phyloP scores from a whole-genome alignment of 2,888 invertebrate genomes.

The Listrodromus nycthemerus region DNA sequence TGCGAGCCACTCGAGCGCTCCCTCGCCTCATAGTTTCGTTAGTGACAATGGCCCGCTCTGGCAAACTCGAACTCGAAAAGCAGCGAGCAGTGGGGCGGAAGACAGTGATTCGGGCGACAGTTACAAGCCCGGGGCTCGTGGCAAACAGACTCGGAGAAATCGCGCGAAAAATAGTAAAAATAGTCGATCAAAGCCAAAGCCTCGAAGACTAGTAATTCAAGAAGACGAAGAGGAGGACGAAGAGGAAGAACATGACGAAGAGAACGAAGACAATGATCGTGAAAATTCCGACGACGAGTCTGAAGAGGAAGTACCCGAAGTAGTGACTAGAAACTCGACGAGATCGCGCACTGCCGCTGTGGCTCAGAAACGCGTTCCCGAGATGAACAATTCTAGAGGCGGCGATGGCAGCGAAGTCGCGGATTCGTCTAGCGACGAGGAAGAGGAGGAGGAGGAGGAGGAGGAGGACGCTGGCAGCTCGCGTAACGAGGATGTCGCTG shows the following conservation, averaged over 20 bases:
- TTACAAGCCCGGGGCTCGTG: slow-evolving; percentile 85
- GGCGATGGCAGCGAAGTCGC: slow-evolving; percentile 68
- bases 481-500: slow-evolving; percentile 55
- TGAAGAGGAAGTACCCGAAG: slow-evolving; percentile 71
- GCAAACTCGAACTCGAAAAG: slow-evolving; percentile 76
- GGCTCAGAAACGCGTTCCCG: slow-evolving; percentile 59
- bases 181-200: slow-evolving; percentile 74
- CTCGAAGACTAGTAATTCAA: slow-evolving; percentile 71
- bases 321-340: slow-evolving; percentile 72
- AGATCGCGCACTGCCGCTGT: slow-evolving; percentile 72
- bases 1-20: slow-evolving; percentile 77
- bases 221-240: slow-evolving; percentile 70
- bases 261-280: slow-evolving; percentile 51
- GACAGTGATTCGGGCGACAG: slow-evolving; percentile 86
- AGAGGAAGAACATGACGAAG: slow-evolving; percentile 65
- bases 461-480: slow-evolving; percentile 36
- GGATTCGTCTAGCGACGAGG: slow-evolving; percentile 70
- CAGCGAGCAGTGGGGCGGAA: slow-evolving; percentile 75
- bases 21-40: slow-evolving; percentile 78
- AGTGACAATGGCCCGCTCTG: slow-evolving; percentile 75
- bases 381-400: slow-evolving; percentile 65
- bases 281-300: slow-evolving; percentile 66
- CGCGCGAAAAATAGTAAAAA: slow-evolving; percentile 78
- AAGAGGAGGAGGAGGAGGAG: slow-evolving; percentile 62
- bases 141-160: slow-evolving; percentile 79